Base-by-base conservation (phyloP, 1,140 invertebrate genomes). In the Dermatophagoides farinae region DNA sequence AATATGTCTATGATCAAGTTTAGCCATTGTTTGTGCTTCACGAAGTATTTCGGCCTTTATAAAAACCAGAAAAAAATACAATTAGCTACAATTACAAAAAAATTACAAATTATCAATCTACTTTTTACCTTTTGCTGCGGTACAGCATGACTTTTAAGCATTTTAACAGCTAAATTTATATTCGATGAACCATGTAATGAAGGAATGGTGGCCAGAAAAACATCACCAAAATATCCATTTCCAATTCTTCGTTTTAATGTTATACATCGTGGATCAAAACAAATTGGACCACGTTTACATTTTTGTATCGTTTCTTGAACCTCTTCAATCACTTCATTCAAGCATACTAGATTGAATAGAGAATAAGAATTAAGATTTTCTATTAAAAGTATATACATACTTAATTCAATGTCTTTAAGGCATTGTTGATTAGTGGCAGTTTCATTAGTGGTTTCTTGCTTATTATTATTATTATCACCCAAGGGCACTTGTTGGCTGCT, bases 121-220 rank as follows among this genome's bases (percentile, higher is more conserved):
- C 31, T 54, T 18, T 37, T 40, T 64, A 67, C 65, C 58, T 67
- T 66, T 47, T 64, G 65, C 57, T 64, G 62, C 50, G 66, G 65
- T 10, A 70, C 63, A 25, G 72, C 70, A 57, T 71, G 71, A 58
- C 68, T 68, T 64, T 76, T 76, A 8, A 76, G 62, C 31, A 70
- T 74, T 67, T 76, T 76, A 4, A 76, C 68, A 46, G 75, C 75
- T 38, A 76, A 74, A 53, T 72, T 73, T 20, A 76, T 70, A 47
- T 66, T 65, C 14, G 63, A 38, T 47, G 64, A 65, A 46, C 64
- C 65, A 9, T n/a, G 18, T 9, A 54, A 49, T 5, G 62, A 65
- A 46, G 66, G 63, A 65, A 73, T 75, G 0, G 65, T 65, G 1
- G 73, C 75, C 60, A 70, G 68, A 61, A 67, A 67, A 18, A 76